These are phyloP conservation scores for Stegodyphus dumicola DNA, from an alignment of 1,140 invertebrate genomes.

Conservation along the genomic window DNA sequence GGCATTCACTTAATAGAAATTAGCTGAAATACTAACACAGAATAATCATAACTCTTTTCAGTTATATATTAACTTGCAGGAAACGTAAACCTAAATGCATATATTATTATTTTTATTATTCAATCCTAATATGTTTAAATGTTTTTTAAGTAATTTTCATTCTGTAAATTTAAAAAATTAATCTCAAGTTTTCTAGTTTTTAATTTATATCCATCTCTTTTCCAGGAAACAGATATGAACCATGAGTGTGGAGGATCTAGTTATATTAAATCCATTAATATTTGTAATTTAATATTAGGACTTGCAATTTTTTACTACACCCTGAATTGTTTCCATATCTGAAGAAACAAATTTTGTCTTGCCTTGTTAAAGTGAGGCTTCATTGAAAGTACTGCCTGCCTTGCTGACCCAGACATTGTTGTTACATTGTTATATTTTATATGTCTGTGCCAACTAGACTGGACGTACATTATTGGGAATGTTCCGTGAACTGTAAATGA, in stretches of 20 bases:
- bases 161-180: no score
- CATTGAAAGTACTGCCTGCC: constrained; percentile 37
- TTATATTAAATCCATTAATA: constrained; percentile 23
- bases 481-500: background rate
- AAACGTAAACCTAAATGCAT: no score
- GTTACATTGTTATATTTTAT: constrained; percentile 55
- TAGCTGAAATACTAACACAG: no score
- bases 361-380: background rate
- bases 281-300: constrained; percentile 48
- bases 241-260: constrained; percentile 47
- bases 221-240: constrained; percentile 53
- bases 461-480: constrained; percentile 26
- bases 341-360: constrained; percentile 26
- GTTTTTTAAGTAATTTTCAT: background rate
- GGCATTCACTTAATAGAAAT: no score
- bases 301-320: constrained; percentile 22
- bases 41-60: no score
- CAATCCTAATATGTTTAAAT: background rate
- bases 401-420: constrained; percentile 54
- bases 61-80: no score
- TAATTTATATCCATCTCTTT: background rate
- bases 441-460: constrained; percentile 57
- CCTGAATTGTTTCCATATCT: constrained; percentile 28
- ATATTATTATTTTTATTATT: no score
- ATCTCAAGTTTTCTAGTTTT: no score